Evolutionary conservation across 2,797 vertebrate species (phyloP).

Genomic region (Crax fasciolata): DNA sequence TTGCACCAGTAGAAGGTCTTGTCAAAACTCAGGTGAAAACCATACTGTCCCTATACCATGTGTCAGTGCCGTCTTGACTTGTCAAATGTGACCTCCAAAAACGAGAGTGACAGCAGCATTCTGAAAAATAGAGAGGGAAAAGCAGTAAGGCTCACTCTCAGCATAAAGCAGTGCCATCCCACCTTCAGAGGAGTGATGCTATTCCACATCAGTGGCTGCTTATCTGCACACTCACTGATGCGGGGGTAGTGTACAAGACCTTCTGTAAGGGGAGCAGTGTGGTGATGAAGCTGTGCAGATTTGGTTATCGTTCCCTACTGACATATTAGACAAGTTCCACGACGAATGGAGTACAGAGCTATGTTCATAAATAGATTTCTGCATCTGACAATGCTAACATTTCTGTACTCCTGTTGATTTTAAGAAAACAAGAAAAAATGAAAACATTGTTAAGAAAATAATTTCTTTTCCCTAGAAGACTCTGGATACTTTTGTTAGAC

Average conservation of each 20-base stretch:
- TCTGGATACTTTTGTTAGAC: neutral
- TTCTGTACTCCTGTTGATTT: neutral
- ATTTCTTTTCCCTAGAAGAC: neutral
- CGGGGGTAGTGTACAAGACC: neutral
- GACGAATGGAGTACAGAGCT: neutral
- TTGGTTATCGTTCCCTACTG: neutral
- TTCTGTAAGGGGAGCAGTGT: neutral
- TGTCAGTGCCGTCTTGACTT: neutral
- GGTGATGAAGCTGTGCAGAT: neutral
- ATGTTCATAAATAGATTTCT: neutral
- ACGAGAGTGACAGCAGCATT: rapidly evolving
- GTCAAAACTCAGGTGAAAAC: neutral
- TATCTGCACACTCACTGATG: neutral
- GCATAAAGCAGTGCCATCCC: neutral
- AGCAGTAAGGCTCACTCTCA: neutral
- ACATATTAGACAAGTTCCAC: neutral
- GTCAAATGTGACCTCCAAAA: neutral
- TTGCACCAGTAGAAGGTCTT: neutral
- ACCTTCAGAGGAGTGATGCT: neutral
- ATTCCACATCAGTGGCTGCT: neutral
- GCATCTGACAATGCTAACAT: neutral
- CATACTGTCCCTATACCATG: neutral
- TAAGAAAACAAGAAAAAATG: neutral
- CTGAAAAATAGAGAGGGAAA: neutral
- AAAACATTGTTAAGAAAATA: neutral